phyloP scores from a whole-genome alignment of 2,888 invertebrate genomes.

The Drosophila barbarae region DNA sequence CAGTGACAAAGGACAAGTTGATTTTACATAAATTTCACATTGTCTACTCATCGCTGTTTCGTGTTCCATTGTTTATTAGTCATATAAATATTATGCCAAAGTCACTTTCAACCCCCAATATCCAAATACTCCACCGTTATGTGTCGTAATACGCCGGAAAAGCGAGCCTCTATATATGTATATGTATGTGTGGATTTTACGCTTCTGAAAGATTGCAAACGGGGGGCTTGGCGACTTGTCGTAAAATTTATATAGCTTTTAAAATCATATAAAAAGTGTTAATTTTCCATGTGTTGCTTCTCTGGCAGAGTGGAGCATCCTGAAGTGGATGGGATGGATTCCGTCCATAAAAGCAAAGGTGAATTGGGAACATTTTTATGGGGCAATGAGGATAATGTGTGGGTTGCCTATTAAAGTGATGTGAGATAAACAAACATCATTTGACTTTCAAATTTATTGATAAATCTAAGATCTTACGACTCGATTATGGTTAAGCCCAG shows the following conservation, averaged over 20 bases:
- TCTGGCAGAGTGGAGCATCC: conserved; percentile 1
- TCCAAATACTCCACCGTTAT: conserved; percentile 24
- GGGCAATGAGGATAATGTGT: conserved; percentile 59
- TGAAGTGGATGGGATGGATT: conserved; percentile 19
- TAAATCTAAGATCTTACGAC: conserved; percentile 62
- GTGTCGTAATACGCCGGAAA: conserved; percentile 64
- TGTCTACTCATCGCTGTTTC: conserved; percentile 39
- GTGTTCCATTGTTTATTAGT: conserved; percentile 63
- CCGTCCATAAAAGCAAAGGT: conserved; percentile 52
- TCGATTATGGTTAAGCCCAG: conserved; percentile 39
- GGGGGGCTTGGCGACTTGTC: conserved; percentile 43
- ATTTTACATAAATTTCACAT: conserved; percentile 12
- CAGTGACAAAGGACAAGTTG: conserved; percentile 1
- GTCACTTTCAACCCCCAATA: conserved; percentile 14
- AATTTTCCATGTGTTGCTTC: conserved; percentile 69
- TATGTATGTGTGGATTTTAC: conserved; percentile 1
- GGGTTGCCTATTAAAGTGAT: conserved; percentile 48
- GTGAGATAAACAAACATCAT: conserved; percentile 39
- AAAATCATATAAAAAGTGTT: conserved; percentile 73
- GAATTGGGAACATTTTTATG: conserved; percentile 54
- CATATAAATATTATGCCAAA: conserved; percentile 65
- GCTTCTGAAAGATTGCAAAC: conserved; percentile 36
- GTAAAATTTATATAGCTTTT: conserved; percentile 69
- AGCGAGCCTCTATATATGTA: conserved; percentile 35
- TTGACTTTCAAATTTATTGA: conserved; percentile 66